These are phyloP conservation scores for Melierax canorus DNA, from an alignment of 2,113 vertebrate genomes.

Conservation along the genomic window DNA sequence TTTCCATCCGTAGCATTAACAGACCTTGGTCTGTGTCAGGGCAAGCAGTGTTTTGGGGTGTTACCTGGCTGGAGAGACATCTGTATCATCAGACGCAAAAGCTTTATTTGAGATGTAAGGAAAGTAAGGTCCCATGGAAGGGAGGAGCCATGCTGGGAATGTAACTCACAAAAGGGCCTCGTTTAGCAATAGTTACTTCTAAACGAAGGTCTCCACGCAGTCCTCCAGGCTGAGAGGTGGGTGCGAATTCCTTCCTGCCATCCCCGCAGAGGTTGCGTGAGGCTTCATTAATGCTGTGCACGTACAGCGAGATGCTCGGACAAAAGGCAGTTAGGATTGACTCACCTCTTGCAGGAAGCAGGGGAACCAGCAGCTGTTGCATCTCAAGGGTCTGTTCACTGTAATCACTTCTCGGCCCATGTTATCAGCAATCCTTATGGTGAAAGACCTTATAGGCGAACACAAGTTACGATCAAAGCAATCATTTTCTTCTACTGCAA, in stretches of 20 bases:
- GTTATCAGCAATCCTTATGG: slow-evolving; percentile 86
- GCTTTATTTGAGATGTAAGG: not conserved
- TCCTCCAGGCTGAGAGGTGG: not conserved
- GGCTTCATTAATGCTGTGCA: not conserved
- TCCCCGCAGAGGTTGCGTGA: not conserved
- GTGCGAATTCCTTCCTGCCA: not conserved
- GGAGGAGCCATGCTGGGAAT: not conserved
- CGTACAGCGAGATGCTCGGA: fast-evolving
- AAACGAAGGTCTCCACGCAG: fast-evolving
- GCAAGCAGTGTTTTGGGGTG: not conserved
- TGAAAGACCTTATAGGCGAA: slow-evolving; percentile 87
- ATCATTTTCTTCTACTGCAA: slow-evolving; percentile 91
- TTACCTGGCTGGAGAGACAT: not conserved
- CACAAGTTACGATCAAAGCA: slow-evolving; percentile 90
- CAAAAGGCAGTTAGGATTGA: not conserved
- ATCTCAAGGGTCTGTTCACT: slow-evolving; percentile 85
- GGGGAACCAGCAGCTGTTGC: slow-evolving; percentile 92
- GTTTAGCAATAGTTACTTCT: not conserved
- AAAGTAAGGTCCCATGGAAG: not conserved
- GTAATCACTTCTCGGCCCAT: slow-evolving; percentile 86
- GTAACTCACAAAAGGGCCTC: not conserved
- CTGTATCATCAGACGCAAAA: not conserved
- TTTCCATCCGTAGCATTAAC: not conserved
- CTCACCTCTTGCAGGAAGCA: slow-evolving; percentile 94
- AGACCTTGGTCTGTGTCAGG: not conserved